These are phyloP conservation scores for Stichopus horrens DNA, from an alignment of 53 echinoderm and acorn worm genomes.

Conservation along the genomic window DNA sequence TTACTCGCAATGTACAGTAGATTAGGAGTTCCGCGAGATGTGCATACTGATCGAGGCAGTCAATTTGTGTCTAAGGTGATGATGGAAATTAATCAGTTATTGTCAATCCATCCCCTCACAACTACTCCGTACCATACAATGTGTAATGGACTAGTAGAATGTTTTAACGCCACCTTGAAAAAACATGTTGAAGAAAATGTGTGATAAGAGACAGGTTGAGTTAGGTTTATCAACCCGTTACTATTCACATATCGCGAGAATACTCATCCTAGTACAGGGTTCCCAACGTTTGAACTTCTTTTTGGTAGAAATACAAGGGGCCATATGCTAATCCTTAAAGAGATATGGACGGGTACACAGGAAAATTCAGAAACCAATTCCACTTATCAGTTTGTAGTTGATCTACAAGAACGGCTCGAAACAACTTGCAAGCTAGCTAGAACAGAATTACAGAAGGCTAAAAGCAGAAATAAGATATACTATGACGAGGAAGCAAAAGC, in stretches of 20 bases:
- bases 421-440: conserved; percentile 20
- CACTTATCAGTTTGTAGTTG: conserved; percentile 39
- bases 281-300: conserved; percentile 38
- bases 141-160: conserved; percentile 46
- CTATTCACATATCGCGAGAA: conserved; percentile 29
- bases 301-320: background rate
- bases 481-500: conserved; percentile 48
- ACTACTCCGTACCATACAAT: conserved; percentile 37
- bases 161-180: conserved; percentile 48
- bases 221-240: conserved; percentile 13
- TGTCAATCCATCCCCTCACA: conserved; percentile 41
- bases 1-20: conserved; percentile 43
- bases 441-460: background rate
- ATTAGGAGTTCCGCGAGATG: conserved; percentile 43
- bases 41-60: conserved; percentile 51
- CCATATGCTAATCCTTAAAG: conserved; percentile 38
- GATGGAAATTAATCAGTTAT: conserved; percentile 49
- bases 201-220: conserved; percentile 41
- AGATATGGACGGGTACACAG: background rate
- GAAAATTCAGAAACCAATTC: conserved; percentile 23
- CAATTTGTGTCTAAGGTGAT: conserved; percentile 58
- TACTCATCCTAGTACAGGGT: conserved; percentile 22
- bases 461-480: background rate
- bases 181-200: conserved; percentile 35
- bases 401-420: conserved; percentile 36